These are phyloP conservation scores for Gallinago paraguaiae DNA, from an alignment of 2,113 vertebrate species.

Conservation along the genomic window DNA sequence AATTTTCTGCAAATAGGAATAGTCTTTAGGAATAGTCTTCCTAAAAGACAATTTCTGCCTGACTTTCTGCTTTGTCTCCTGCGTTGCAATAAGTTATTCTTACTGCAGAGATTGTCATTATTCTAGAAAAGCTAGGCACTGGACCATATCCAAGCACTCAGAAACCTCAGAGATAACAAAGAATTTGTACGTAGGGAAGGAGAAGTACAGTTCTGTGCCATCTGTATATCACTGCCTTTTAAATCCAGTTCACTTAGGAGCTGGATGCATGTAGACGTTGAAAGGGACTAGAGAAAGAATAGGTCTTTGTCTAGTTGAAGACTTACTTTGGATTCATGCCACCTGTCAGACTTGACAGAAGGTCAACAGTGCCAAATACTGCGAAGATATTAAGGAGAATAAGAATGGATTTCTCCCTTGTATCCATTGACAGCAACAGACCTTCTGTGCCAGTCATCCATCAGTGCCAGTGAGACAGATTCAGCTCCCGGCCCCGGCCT, in stretches of 20 bases:
- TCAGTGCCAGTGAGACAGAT: conserved; percentile 55
- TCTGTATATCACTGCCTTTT: conserved; percentile 40
- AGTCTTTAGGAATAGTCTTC: no score
- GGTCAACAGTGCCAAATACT: conserved; percentile 56
- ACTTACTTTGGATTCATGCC: conserved; percentile 68
- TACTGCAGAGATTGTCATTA: conserved; percentile 9
- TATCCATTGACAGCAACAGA: conserved; percentile 55
- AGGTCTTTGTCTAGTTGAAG: conserved; percentile 59
- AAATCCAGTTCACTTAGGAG: conserved; percentile 34
- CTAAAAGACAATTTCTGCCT: not conserved
- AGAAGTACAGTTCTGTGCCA: conserved; percentile 16
- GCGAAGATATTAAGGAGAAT: conserved; percentile 63
- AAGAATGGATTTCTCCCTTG: conserved; percentile 61
- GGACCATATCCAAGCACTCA: not conserved
- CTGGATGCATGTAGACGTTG: conserved; percentile 38
- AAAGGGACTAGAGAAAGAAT: conserved; percentile 60
- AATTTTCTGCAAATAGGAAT: not conserved
- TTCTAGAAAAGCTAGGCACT: conserved; percentile 35
- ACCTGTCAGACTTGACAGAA: conserved; percentile 69
- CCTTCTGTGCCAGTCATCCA: conserved; percentile 64
- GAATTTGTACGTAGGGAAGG: not conserved
- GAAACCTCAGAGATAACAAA: conserved; percentile 36
- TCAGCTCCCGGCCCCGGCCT: conserved; percentile 20
- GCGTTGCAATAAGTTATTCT: not conserved
- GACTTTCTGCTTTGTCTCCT: conserved; percentile 6